Percentiles rank a stretch among this genome's conserved stretches.
phyloP scores from a whole-genome alignment of 2,888 invertebrate species.

The Plagodis dolabraria region DNA sequence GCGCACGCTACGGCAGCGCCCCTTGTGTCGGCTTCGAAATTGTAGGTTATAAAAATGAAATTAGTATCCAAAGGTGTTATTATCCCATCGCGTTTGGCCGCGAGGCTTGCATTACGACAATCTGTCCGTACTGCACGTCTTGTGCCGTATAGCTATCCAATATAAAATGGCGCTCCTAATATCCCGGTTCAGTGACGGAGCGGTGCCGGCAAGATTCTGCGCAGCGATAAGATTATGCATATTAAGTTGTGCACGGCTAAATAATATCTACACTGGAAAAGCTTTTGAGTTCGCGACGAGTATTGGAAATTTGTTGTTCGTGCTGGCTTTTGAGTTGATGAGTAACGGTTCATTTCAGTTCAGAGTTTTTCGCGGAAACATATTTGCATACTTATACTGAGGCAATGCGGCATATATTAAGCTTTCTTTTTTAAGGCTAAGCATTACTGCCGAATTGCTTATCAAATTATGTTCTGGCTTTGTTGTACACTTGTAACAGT shows the following conservation, averaged over 20 bases:
- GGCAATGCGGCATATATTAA: conserved; percentile 10
- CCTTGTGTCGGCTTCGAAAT: conserved; percentile 85
- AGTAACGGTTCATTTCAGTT: conserved; percentile 59
- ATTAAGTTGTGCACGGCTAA: conserved; percentile 82
- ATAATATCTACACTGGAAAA: conserved; percentile 82
- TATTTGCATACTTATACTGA: conserved; percentile 53
- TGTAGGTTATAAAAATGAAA: conserved; percentile 86
- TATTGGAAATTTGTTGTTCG: conserved; percentile 72
- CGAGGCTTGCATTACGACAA: conserved; percentile 84
- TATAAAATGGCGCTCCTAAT: conserved; percentile 85
- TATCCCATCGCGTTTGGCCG: conserved; percentile 85
- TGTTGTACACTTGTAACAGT: no score
- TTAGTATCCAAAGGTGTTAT: conserved; percentile 85
- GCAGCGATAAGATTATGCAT: conserved; percentile 84
- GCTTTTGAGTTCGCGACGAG: conserved; percentile 62
- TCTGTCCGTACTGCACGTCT: conserved; percentile 85
- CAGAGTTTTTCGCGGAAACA: conserved; percentile 56
- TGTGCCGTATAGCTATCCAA: conserved; percentile 84
- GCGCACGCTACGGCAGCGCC: conserved; percentile 84
- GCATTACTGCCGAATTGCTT: no score
- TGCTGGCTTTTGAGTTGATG: conserved; percentile 60
- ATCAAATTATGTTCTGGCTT: no score
- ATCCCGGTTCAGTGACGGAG: conserved; percentile 81
- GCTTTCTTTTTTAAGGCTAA: conserved; percentile 7
- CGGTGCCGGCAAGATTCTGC: conserved; percentile 79